Percentiles rank a stretch among this genome's conserved stretches.
Conservation (phyloP, 92 coral and sea anemone genomes). For the Hydrozoanthus gracilis region DNA sequence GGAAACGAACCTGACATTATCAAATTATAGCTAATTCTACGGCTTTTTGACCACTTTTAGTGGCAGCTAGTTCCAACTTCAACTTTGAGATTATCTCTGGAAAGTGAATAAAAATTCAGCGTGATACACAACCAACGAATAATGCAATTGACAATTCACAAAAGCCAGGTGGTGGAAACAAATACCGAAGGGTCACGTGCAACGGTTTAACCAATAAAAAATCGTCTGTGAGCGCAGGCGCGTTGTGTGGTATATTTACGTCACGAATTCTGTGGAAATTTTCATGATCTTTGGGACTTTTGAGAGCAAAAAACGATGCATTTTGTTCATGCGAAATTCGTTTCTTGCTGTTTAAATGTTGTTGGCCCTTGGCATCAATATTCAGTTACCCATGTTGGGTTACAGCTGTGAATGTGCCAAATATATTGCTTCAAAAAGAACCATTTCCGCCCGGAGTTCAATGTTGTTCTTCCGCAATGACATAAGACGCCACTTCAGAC, state of each 20-base stretch:
- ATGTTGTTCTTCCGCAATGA: too few species aligned
- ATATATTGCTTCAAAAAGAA: too few species aligned
- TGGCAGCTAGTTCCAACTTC: conserved; percentile 77
- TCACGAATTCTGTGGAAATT: conserved; percentile 30
- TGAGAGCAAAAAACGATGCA: too few species aligned
- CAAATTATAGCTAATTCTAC: conserved; percentile 67
- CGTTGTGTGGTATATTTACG: conserved; percentile 36
- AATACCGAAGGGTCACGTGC: conserved; percentile 90
- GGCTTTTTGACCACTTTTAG: conserved; percentile 71
- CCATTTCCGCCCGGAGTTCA: too few species aligned
- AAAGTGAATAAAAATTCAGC: conserved; percentile 90
- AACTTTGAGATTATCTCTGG: conserved; percentile 93
- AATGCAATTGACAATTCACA: conserved; percentile 74
- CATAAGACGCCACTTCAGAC: too few species aligned
- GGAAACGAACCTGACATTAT: conserved; percentile 95
- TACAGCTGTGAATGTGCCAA: too few species aligned
- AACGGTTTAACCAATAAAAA: conserved; percentile 72
- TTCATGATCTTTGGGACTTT: too few species aligned
- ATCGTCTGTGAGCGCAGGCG: conserved; percentile 71
- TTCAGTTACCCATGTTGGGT: too few species aligned
- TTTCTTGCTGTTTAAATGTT: too few species aligned
- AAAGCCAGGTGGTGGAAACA: conserved; percentile 99
- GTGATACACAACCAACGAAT: conserved; percentile 74
- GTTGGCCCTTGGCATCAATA: too few species aligned
- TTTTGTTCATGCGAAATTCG: too few species aligned